These are phyloP conservation scores for Patella vulgata DNA, from an alignment of 1,140 invertebrate genomes.

Conservation along the genomic window DNA sequence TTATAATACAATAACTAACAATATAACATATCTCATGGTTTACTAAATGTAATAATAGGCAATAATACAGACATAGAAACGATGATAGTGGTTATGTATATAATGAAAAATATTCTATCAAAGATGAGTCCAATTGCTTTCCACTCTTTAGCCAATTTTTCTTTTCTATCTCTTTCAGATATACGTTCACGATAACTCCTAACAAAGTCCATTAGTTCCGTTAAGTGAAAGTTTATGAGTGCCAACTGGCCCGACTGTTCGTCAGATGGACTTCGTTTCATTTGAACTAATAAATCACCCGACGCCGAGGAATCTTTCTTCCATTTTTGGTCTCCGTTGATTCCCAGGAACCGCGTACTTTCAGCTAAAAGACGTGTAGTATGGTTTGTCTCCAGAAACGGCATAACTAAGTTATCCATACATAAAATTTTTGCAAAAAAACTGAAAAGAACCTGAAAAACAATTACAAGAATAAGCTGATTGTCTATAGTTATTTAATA, in stretches of 20 bases:
- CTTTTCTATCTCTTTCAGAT: slow-evolving; percentile 61
- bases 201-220: slow-evolving; percentile 60
- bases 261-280: slow-evolving; percentile 28
- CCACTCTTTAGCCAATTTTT: slow-evolving; percentile 64
- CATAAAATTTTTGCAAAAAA: slow-evolving; percentile 59
- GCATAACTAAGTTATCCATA: slow-evolving; percentile 57
- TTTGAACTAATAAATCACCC: slow-evolving; percentile 35
- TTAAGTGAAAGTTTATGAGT: slow-evolving; percentile 58
- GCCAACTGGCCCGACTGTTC: slow-evolving; percentile 45
- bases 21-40: too few species aligned
- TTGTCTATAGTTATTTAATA: too few species aligned
- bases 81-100: slow-evolving; percentile 63
- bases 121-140: slow-evolving; percentile 65
- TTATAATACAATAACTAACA: too few species aligned
- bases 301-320: slow-evolving; percentile 46
- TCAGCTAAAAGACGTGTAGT: slow-evolving; percentile 13
- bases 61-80: slow-evolving; percentile 63
- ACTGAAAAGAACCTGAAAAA: slow-evolving; percentile 57
- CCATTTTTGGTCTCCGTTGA: slow-evolving; percentile 45
- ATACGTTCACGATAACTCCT: slow-evolving; percentile 53
- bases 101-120: slow-evolving; percentile 66
- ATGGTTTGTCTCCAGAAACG: slow-evolving; percentile 42
- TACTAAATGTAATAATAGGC: slow-evolving; percentile 43
- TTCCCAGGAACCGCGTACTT: slow-evolving; percentile 36
- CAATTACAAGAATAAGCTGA: too few species aligned